Evolutionary conservation across 2,888 invertebrate species (phyloP), one percentile per base, ranked within the genome.

Genomic region (Lepidocyrtinus sp.): DNA sequence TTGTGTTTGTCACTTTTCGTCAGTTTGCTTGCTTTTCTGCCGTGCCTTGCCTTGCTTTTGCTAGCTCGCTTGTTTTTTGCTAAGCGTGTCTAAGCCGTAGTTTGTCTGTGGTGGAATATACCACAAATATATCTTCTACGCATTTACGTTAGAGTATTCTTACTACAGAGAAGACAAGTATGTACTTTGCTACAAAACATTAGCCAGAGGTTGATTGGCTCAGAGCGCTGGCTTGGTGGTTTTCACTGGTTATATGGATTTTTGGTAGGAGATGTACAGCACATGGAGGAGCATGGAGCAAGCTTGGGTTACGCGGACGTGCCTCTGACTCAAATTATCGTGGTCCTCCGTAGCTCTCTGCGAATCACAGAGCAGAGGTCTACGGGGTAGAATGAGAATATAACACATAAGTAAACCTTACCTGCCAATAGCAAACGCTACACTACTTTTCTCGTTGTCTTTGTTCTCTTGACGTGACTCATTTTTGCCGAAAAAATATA

Each of bases 251-350:
- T 26, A 19, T 7, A 27, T 22, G 2, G 1, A 36, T 12, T 76
- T 70, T 55, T 76, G 63, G 62, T 64, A 64, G 75, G 69, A 68
- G 76, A 64, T n/a, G 64, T 27, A 70, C 76, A 76, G n/a, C n/a
- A n/a, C n/a, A n/a, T n/a, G n/a, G n/a, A n/a, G n/a, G n/a, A n/a
- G n/a, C 76, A 76, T 76, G 76, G 70, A 70, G 59, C 22, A 55
- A 25, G 68, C 64, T 70, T 70, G 46, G 46, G 70, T 64, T 70
- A 76, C 76, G 76, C 76, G 70, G 76, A 76, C 76, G 76, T 76
- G 76, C 76, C 69, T 70, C 75, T 24, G 63, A 76, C 70, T 76
- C 75, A 70, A 76, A 76, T 36, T 45, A 36, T 76, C 69, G 70
- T 62, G 75, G 70, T 45, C 5, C 55, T 76, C n/a, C n/a, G n/a